phyloP scores from a whole-genome alignment of 1,140 invertebrate species.

The Drosophila paulistorum region DNA sequence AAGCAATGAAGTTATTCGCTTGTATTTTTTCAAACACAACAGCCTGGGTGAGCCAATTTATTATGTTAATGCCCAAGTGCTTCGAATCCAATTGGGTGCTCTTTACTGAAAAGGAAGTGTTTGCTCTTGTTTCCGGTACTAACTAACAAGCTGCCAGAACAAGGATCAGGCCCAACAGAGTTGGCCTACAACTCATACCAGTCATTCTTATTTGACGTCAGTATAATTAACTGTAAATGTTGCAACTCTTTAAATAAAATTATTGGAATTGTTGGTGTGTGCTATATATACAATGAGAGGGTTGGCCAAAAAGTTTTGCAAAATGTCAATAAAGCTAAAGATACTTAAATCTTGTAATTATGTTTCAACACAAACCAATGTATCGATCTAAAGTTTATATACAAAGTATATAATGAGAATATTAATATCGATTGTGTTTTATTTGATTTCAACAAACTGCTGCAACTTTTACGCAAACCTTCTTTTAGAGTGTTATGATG shows the following conservation, averaged over 20 bases:
- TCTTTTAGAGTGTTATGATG: conserved; percentile 26
- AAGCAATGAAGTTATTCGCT: conserved; percentile 68
- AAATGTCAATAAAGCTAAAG: no score
- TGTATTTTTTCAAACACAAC: conserved; percentile 31
- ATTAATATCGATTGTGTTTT: neutral
- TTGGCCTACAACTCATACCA: neutral
- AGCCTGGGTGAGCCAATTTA: conserved; percentile 39
- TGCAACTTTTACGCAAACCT: neutral
- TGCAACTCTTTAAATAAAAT: conserved; percentile 53
- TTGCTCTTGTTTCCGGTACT: conserved; percentile 30
- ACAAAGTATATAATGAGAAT: neutral
- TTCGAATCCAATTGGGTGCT: conserved; percentile 6
- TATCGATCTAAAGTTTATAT: no score
- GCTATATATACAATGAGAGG: neutral
- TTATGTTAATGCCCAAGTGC: conserved; percentile 61
- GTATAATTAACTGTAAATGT: conserved; percentile 70
- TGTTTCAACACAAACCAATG: no score
- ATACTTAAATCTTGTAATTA: no score
- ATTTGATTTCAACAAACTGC: neutral
- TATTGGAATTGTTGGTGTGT: neutral
- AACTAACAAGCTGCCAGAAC: conserved; percentile 21
- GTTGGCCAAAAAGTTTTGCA: neutral
- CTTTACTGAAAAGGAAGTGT: conserved; percentile 42
- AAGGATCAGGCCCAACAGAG: conserved; percentile 30
- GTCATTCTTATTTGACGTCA: conserved; percentile 53